Evolutionary conservation across 1,140 invertebrate genomes (phyloP), one percentile per base, ranked within the genome.

Genomic region (Epicauta chinensis): DNA sequence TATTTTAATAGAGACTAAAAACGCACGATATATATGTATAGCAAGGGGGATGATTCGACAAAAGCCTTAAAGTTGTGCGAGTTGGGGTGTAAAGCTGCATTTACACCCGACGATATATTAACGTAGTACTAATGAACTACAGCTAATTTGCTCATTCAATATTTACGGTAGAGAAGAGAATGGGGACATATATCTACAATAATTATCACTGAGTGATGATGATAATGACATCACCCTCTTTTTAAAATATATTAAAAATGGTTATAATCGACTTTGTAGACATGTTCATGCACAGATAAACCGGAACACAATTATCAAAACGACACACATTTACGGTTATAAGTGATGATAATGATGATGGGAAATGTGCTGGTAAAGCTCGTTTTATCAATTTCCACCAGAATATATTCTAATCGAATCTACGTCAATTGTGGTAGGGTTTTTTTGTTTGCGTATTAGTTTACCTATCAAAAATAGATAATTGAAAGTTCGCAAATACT

Each of bases 1-100:
- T 52, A 55, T 59, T 61, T 59, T 61, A 61, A 61, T 61, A 59
- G 56, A 23, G 23, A 58, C 59, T 61, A 61, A 59, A 54, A 58
- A 58, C 55, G 48, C 50, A 23, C 23, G 23, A 23, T 23, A 23
- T 23, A 23, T n/a, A n/a, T n/a, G n/a, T n/a, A n/a, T n/a, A n/a
- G n/a, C n/a, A n/a, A n/a, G 42, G 49, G 51, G 23, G 23, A 23
- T 23, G n/a, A n/a, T 48, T 43, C 46, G 52, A 60, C 59, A 60
- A 60, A 58, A 56, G 52, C 52, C 38, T 49, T 54, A 58, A 60
- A 60, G 7, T 23, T 23, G 23, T 3, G 23, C n/a, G n/a, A n/a
- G n/a, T 35, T 58, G 47, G 59, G 58, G 59, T 60, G 56, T 58
- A 52, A 58, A 60, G 51, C 55, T 41, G 16, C 36, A 40, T 40